Base-by-base conservation (phyloP, 2,888 invertebrate species). In the Acronicta psi region DNA sequence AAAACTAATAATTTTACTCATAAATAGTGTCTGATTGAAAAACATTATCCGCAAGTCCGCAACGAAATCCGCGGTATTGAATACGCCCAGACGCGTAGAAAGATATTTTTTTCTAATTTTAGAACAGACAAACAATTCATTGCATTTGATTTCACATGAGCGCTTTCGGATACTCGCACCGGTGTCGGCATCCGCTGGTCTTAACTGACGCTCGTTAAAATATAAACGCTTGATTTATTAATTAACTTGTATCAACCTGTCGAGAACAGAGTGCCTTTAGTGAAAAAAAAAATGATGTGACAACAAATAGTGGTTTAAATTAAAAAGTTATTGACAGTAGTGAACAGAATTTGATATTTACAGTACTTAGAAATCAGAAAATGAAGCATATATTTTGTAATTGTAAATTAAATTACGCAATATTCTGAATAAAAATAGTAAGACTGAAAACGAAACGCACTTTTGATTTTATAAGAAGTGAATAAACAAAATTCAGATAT, bases 121-220 rank as follows among this genome's bases (percentile, higher is more conserved):
- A 80, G 77, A 69, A 54, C 65, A 54, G 59, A 46, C 61, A 66
- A 62, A 65, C 73, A 75, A 80, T 79, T 82, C 82, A 81, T 78
- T 80, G 67, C 78, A 78, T 75, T 80, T 74, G 79, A 82, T 77
- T 83, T 71, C 73, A 72, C 72, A 70, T 69, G 71, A 74, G 74
- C 75, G 80, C 79, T 77, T 78, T 77, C 58, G 67, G 62, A 69
- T 70, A 76, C 71, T 67, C 77, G 72, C 53, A 59, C 37, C 57
- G 60, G 52, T 51, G 66, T 64, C 42, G 62, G 69, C 72, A 62
- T 58, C 59, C 68, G 61, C 47, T 63, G 69, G 53, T 56, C 65
- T 50, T 45, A 54, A 57, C 66, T 36, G 42, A 44, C 64, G 59
- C 52, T 58, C 62, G 62, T 55, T 57, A 54, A 42, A 18, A 44